These are phyloP conservation scores for Eidolon dupreanum DNA, from an alignment of 2,797 vertebrate genomes.

Conservation along the genomic window DNA sequence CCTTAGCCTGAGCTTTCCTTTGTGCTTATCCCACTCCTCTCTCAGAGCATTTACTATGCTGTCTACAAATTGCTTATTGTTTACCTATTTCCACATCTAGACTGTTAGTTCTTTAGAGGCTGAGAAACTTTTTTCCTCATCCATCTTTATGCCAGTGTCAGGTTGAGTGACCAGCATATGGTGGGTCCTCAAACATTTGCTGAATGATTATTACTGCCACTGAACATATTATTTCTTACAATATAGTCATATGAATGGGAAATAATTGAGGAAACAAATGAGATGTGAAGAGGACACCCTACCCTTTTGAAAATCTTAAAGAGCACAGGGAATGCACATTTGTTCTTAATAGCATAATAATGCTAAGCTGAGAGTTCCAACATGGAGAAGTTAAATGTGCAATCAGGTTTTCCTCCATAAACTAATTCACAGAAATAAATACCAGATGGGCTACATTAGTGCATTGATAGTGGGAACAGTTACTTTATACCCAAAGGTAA, in stretches of 20 bases:
- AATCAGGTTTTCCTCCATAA: constrained; percentile 21
- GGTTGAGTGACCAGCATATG: neutral
- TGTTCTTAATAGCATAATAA: constrained; percentile 16
- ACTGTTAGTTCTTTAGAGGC: neutral
- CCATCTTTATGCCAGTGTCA: neutral
- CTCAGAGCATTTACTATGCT: neutral
- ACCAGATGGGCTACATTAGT: constrained; percentile 64
- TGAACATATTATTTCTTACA: neutral
- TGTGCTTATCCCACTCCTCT: neutral
- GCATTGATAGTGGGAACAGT: constrained; percentile 27
- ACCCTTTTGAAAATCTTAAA: neutral
- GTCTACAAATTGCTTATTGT: neutral
- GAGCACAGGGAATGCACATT: neutral
- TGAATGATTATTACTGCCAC: neutral
- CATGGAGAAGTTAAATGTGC: neutral
- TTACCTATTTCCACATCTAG: neutral
- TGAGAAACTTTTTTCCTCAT: neutral
- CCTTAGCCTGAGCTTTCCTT: neutral
- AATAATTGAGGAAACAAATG: neutral
- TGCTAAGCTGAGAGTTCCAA: constrained; percentile 57
- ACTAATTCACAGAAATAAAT: constrained; percentile 61
- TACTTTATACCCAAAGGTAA: constrained; percentile 54
- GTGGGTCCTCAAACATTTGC: neutral
- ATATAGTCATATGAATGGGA: neutral
- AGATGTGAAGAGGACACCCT: neutral